Percentiles rank a stretch among this genome's conserved stretches.
Conservation (phyloP, 2,113 vertebrate genomes). For the Urocynchramus pylzowi region DNA sequence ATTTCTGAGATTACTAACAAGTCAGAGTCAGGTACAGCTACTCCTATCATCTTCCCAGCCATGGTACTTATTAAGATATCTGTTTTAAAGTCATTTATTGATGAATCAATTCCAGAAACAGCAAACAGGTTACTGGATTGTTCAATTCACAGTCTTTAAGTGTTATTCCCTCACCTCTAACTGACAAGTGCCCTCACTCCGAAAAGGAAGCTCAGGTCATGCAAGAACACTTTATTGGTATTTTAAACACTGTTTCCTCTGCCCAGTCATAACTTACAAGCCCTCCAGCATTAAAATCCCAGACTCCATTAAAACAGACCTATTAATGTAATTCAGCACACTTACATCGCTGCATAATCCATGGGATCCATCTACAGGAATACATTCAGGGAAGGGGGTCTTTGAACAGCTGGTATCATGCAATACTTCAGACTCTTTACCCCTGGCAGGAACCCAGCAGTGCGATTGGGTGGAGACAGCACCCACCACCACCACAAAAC, state of each 20-base stretch:
- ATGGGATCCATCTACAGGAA: neutral
- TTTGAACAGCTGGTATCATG: neutral
- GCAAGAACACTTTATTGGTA: neutral
- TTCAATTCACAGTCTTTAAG: neutral
- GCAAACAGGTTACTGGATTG: neutral
- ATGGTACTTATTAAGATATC: neutral
- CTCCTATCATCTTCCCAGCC: neutral
- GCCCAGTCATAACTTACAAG: neutral
- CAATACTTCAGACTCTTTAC: neutral
- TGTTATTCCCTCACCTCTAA: neutral
- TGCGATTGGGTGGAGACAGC: neutral
- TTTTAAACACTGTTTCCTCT: neutral
- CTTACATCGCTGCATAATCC: neutral
- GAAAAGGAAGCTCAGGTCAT: neutral
- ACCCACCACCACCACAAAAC: neutral
- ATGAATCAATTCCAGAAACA: neutral
- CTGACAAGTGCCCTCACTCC: accelerated
- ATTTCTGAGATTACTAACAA: too few relatives aligned
- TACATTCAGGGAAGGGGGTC: neutral
- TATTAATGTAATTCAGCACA: neutral
- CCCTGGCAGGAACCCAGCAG: neutral
- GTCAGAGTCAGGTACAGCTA: neutral
- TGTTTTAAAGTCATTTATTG: neutral
- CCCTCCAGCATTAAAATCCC: neutral
- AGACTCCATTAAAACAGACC: neutral